Percentiles rank a stretch among this genome's conserved stretches.
phyloP scores from a whole-genome alignment of 2,888 invertebrate species.

The Xestobium rufovillosum region DNA sequence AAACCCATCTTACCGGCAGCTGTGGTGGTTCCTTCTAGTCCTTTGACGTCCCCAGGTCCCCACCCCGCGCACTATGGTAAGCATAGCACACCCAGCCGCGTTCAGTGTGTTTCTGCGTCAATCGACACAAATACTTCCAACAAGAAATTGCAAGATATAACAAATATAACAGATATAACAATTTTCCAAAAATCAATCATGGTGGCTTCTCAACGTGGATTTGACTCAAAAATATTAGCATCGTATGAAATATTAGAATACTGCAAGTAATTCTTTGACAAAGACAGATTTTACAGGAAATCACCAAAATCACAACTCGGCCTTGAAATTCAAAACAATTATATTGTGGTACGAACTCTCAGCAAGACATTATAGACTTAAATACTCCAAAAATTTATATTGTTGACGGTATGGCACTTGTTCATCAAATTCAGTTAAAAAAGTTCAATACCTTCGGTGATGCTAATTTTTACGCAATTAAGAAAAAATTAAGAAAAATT shows the following conservation, averaged over 20 bases:
- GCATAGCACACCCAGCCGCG: conserved; percentile 7
- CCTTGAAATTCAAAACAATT: conserved; percentile 17
- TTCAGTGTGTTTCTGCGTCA: conserved; percentile 7
- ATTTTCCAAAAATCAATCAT: conserved; percentile 17
- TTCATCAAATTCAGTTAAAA: conserved; percentile 10
- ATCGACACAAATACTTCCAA: conserved; percentile 12
- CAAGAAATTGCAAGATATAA: conserved; percentile 16
- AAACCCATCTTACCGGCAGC: conserved; percentile 8
- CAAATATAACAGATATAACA: conserved; percentile 12
- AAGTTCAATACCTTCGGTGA: conserved; percentile 16
- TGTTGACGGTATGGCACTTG: conserved; percentile 3
- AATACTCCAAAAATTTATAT: conserved; percentile 1
- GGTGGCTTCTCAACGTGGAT: conserved; percentile 17
- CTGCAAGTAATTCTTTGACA: conserved; percentile 19
- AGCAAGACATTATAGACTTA: conserved; percentile 13
- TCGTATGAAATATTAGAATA: conserved; percentile 17
- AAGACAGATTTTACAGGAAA: conserved; percentile 18
- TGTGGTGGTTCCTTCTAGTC: conserved; percentile 7
- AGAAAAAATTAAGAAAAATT: conserved; percentile 17
- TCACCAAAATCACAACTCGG: conserved; percentile 15
- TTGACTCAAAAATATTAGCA: conserved; percentile 6
- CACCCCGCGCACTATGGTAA: background rate
- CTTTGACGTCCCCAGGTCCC: background rate
- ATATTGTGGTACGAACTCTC: conserved; percentile 13
- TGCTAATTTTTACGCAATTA: conserved; percentile 21